Evolutionary conservation across 2,113 vertebrate species (phyloP), one percentile per base, ranked within the genome.

Genomic region (Catagonus wagneri): DNA sequence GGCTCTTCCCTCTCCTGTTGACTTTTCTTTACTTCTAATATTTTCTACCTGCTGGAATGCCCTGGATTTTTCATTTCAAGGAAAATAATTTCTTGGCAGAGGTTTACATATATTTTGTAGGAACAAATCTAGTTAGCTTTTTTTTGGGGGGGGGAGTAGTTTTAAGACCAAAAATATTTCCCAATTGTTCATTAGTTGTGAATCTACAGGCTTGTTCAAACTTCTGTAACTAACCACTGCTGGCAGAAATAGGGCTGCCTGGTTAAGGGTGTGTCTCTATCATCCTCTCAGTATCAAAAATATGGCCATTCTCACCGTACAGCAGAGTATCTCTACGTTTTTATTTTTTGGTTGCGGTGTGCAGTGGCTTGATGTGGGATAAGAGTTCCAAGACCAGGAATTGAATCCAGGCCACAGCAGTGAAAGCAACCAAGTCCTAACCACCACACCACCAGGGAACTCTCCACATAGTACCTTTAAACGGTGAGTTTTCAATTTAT

Each of bases 21-120:
- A 96, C 94, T 58, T 98, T 98, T 95, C 76, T 97, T 96, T 96
- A 1, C 95, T 93, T 95, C 90, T 96, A 89, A 89, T 86, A 95
- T 83, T 97, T 97, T 93, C 92, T 58, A 90, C 20, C 72, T 98
- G 56, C 36, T 78, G 94, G 81, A 93, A 95, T 89, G 80, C n/a
- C 69, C 20, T 69, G 89, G 76, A 90, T 15, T 54, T 96, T 97
- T 97, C 83, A 94, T 87, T 97, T 95, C 75, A 96, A 98, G 74
- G 6, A 17, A 36, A 95, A 69, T 86, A 72, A 81, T 95, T 58
- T 90, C 20, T 96, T 96, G 79, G 75, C 89, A 96, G 50, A 2
- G 84, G 27, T 65, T 95, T 11, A 93, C 80, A 32, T 68, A 83
- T 95, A 83, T 68, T 66, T 72, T 69, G 25, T 74, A 34, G 58